Conservation (phyloP, 1,140 invertebrate species). For the Lethocerus indicus region DNA sequence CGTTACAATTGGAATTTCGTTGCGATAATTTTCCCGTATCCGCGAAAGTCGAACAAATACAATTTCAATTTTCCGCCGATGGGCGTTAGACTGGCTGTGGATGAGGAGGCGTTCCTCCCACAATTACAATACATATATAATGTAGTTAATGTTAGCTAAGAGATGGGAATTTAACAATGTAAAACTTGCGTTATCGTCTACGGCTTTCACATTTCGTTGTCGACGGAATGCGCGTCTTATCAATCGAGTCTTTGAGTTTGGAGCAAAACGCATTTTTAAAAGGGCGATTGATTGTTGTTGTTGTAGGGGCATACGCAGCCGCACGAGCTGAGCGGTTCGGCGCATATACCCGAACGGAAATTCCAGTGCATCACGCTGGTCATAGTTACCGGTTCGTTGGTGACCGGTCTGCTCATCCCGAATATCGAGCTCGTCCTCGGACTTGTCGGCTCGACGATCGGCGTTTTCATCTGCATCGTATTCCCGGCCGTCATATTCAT, state of each 20-base stretch:
- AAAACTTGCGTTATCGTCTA: no score
- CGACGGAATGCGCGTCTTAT: no score
- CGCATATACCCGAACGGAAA: slow-evolving; percentile 57
- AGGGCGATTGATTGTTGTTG: not conserved
- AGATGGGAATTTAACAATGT: no score
- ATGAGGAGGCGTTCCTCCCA: no score
- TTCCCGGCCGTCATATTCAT: slow-evolving; percentile 70
- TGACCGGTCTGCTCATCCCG: slow-evolving; percentile 60
- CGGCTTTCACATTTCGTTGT: no score
- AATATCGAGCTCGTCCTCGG: slow-evolving; percentile 87
- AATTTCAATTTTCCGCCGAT: no score
- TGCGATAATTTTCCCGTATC: no score
- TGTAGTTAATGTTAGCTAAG: no score
- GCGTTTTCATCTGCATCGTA: slow-evolving; percentile 83
- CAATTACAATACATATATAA: no score
- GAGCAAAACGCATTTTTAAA: not conserved
- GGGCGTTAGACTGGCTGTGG: no score
- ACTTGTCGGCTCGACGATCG: slow-evolving; percentile 83
- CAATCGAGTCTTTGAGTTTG: not conserved
- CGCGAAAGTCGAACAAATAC: no score
- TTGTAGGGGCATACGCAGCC: slow-evolving; percentile 25
- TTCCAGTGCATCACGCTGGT: slow-evolving; percentile 63
- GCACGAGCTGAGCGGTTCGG: slow-evolving; percentile 24
- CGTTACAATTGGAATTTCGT: no score
- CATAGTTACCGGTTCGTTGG: slow-evolving; percentile 56